Evolutionary conservation across 2,113 vertebrate genomes (phyloP), one percentile per base, ranked within the genome.

Genomic region (Carassius carassius): DNA sequence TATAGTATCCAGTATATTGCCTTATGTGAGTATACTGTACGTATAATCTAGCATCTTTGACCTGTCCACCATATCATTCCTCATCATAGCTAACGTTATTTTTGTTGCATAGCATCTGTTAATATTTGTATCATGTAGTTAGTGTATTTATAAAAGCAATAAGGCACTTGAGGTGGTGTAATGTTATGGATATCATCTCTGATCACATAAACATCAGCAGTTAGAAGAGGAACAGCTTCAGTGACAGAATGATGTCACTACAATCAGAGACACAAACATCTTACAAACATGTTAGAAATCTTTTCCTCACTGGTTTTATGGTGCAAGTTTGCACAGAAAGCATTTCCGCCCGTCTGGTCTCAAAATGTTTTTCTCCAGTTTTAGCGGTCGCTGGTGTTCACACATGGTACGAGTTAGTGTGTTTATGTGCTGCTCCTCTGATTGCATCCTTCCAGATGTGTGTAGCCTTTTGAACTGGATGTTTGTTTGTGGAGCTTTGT

Each of bases 331-430:
- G 13, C 16, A 25, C 4, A 63, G 60, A 23, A 63, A 23, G 23
- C 60, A 5, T 63, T 16, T 65, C 62, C 62, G 23, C 29, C 62
- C 29, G 63, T 32, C 25, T 19, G 19, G 65, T 35, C 32, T 69
- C 32, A 19, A 69, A 16, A 23, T 23, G 16, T 47, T 14, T 47
- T 7, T 8, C 41, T 41, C 8, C 7, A 41, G 41, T 41, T 41
- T 44, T 44, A 32, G 29, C 17, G 65, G 65, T 69, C 65, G 11
- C 35, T 69, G 16, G 8, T 17, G 9, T 37, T 69, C 65, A 37
- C 65, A 69, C 65, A 69, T 69, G 32, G 75, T 77, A 9, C 35
- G 17, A 51, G 51, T 58, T 47, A 51, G 19, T 76, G 70, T 74
- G n/a, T 75, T 21, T 51, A 21, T 75, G 11, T 29, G 29, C 60